phyloP scores from a whole-genome alignment of 2,888 invertebrate genomes.

The Sabellastarte sp. region DNA sequence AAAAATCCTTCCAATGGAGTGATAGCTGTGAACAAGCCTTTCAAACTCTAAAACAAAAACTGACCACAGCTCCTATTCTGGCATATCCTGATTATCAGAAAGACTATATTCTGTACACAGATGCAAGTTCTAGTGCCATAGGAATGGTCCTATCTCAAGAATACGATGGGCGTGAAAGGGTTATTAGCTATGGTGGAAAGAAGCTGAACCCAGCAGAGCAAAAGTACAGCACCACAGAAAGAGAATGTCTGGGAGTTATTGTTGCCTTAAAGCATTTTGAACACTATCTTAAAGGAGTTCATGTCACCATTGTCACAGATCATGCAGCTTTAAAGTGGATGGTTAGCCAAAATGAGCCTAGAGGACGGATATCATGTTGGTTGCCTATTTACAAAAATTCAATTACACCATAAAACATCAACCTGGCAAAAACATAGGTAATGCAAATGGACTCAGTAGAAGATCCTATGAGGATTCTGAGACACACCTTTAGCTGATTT shows the following conservation, averaged over 20 bases:
- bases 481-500: too few species aligned
- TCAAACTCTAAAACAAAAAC: too few species aligned
- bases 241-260: not conserved
- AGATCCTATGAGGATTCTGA: too few species aligned
- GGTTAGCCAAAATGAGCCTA: too few species aligned
- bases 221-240: constrained; percentile 1
- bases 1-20: not conserved
- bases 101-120: constrained; percentile 1
- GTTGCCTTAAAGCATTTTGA: not conserved
- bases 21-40: not conserved
- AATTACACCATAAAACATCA: too few species aligned
- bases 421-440: too few species aligned
- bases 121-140: not conserved
- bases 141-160: not conserved
- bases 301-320: too few species aligned
- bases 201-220: not conserved
- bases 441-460: too few species aligned
- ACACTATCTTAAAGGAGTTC: constrained; percentile 1
- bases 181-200: not conserved
- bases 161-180: not conserved
- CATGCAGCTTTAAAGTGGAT: constrained; percentile 3
- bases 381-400: too few species aligned
- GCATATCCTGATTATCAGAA: constrained; percentile 3
- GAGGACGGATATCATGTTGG: too few species aligned
- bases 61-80: constrained; percentile 2